Percentiles rank a stretch among this genome's conserved stretches.
Conservation (phyloP, 2,113 vertebrate species). For the Macheiramphus alcinus region DNA sequence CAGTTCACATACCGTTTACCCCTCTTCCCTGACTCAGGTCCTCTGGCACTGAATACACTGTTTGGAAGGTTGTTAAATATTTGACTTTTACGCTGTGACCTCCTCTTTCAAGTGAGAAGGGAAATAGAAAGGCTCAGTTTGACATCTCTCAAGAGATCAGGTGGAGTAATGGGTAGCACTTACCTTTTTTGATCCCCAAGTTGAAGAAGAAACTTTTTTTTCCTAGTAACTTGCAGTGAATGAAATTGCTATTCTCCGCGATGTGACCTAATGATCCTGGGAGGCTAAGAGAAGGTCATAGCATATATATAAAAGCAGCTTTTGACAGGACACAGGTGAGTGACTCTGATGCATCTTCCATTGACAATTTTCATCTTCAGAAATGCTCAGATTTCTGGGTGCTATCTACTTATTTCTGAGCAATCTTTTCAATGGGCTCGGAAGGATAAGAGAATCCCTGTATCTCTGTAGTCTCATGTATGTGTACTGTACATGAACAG, state of each 20-base stretch:
- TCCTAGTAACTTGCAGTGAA: not conserved
- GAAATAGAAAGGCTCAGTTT: not conserved
- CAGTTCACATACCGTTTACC: not conserved
- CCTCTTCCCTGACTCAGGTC: not conserved
- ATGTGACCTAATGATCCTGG: not conserved
- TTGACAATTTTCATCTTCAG: not conserved
- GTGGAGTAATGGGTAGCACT: not conserved
- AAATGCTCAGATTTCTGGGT: not conserved
- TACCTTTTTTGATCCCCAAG: not conserved
- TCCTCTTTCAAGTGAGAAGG: not conserved
- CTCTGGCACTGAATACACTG: not conserved
- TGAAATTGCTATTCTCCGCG: not conserved
- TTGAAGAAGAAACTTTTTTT: not conserved
- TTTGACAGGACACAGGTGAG: not conserved
- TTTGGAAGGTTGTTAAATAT: constrained; percentile 8
- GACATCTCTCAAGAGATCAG: not conserved
- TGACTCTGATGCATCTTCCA: not conserved
- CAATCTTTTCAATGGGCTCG: not conserved
- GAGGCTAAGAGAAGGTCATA: not conserved
- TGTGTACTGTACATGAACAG: not conserved
- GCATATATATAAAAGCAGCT: not conserved
- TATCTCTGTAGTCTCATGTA: not conserved
- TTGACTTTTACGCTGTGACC: not conserved
- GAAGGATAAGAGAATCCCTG: not conserved
- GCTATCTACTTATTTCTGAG: not conserved